These are phyloP conservation scores for Grapholita molesta DNA, from an alignment of 1,140 invertebrate genomes.

Conservation along the genomic window DNA sequence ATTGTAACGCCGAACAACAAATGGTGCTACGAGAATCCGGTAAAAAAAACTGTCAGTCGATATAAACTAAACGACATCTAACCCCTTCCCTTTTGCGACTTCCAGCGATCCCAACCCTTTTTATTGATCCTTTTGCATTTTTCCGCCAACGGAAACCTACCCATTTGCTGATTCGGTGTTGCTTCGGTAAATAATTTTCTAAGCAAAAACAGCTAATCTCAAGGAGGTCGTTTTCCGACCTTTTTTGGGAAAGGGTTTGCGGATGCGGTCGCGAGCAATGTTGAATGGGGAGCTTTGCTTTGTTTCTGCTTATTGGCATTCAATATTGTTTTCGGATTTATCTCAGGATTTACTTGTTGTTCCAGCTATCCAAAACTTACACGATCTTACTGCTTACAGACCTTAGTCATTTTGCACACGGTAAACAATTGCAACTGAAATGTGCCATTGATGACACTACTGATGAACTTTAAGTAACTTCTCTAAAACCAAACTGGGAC, in stretches of 20 bases:
- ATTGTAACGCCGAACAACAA: neutral
- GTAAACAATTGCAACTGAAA: too few species aligned
- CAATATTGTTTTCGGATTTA: neutral
- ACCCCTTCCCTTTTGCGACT: neutral
- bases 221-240: neutral
- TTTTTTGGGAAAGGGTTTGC: neutral
- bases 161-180: neutral
- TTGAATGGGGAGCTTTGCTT: neutral
- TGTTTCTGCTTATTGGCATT: neutral
- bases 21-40: neutral
- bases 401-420: too few species aligned
- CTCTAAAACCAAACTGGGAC: too few species aligned
- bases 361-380: too few species aligned
- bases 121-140: neutral
- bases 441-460: too few species aligned
- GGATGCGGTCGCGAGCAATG: neutral
- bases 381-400: too few species aligned
- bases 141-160: neutral
- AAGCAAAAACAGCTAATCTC: constrained; percentile 2
- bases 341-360: neutral
- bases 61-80: neutral
- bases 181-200: neutral
- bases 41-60: neutral
- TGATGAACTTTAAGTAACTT: too few species aligned
- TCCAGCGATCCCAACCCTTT: neutral